Conservation (phyloP, 2,888 invertebrate genomes). For the Gerris lacustris region DNA sequence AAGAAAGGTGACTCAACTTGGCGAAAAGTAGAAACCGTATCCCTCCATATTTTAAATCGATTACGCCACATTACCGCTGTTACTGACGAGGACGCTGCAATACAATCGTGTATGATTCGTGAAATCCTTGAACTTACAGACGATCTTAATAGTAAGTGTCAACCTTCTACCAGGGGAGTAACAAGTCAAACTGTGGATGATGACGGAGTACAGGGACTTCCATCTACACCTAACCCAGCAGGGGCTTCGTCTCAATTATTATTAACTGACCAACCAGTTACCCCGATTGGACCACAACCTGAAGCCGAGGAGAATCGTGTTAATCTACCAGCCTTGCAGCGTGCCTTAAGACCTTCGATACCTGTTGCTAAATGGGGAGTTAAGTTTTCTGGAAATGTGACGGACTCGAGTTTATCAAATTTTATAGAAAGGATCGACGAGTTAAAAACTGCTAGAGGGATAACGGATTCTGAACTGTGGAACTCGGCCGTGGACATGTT, state of each 20-base stretch:
- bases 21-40: not conserved
- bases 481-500: conserved; percentile 28
- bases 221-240: too few species aligned
- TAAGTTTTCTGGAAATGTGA: conserved; percentile 20
- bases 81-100: not conserved
- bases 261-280: too few species aligned
- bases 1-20: not conserved
- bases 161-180: too few species aligned
- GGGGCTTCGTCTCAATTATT: too few species aligned
- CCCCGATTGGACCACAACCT: too few species aligned
- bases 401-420: conserved; percentile 7
- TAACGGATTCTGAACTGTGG: conserved; percentile 24
- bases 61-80: not conserved
- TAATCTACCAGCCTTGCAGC: not conserved
- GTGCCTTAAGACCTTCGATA: not conserved
- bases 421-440: conserved; percentile 29
- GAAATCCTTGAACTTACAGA: not conserved
- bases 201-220: too few species aligned
- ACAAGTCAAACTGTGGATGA: too few species aligned
- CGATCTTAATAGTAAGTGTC: not conserved
- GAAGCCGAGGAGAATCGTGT: not conserved
- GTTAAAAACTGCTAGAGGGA: conserved; percentile 22
- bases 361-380: conserved; percentile 23
- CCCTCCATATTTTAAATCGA: not conserved
- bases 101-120: not conserved